phyloP scores from a whole-genome alignment of 2,888 invertebrate genomes.

The Oscheius onirici region DNA sequence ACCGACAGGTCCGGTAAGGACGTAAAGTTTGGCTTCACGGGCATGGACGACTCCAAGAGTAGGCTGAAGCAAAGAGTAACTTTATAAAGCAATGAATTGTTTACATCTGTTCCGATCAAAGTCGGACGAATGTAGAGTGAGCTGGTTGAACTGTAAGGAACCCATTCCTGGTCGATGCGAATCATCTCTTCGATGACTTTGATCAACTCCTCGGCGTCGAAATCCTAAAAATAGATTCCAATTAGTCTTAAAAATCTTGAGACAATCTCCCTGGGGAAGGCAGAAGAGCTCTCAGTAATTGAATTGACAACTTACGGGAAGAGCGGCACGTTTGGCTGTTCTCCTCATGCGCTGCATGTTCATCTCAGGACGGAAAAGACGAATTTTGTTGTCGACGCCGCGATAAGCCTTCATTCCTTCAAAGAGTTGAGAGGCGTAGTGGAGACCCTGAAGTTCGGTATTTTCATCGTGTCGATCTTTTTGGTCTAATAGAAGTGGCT shows the following conservation, averaged over 20 bases:
- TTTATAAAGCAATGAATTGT: slow-evolving; percentile 65
- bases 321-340: slow-evolving; percentile 84
- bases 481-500: too few species aligned
- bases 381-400: slow-evolving; percentile 88
- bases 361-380: slow-evolving; percentile 91
- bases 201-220: slow-evolving; percentile 86
- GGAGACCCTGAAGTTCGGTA: slow-evolving; percentile 60
- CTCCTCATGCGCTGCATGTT: slow-evolving; percentile 92
- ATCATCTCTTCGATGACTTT: slow-evolving; percentile 86
- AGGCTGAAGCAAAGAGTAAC: slow-evolving; percentile 30
- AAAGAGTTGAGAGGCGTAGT: slow-evolving; percentile 81
- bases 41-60: slow-evolving; percentile 89
- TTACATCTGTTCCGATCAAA: slow-evolving; percentile 94
- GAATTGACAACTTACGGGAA: slow-evolving; percentile 77
- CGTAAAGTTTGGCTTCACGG: slow-evolving; percentile 87
- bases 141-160: slow-evolving; percentile 85
- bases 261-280: slow-evolving; percentile 1
- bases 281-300: slow-evolving; percentile 2
- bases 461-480: too few species aligned
- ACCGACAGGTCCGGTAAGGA: slow-evolving; percentile 91
- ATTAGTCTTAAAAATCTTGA: slow-evolving; percentile 18
- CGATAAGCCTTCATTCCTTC: slow-evolving; percentile 98
- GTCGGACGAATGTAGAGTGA: slow-evolving; percentile 96
- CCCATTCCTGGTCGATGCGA: slow-evolving; percentile 95
- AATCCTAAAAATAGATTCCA: slow-evolving; percentile 74